Base-by-base conservation (phyloP, 1,140 invertebrate genomes). In the Drosophila bocqueti region DNA sequence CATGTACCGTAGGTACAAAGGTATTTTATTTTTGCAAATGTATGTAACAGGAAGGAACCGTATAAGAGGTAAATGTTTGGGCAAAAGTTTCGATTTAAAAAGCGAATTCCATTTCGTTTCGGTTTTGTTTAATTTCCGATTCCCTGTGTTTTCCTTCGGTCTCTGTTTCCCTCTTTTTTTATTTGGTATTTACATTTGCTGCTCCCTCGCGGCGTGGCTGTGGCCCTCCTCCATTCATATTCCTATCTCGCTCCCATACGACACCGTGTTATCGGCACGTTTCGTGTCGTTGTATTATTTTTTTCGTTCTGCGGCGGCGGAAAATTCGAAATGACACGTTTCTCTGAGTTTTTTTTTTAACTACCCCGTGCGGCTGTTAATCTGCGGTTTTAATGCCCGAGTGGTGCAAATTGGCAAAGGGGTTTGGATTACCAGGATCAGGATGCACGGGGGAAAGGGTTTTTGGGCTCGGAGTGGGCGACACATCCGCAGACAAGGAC, bases 91-190 rank as follows among this genome's bases (percentile, higher is more conserved):
- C n/a, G n/a, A n/a, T n/a, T n/a, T n/a, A n/a, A n/a, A n/a, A 89
- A 89, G 84, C 84, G 85, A 89, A 89, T 89, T 89, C 84, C 84
- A 89, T 89, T 89, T 89, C 84, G 84, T 84, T 89, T 90, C 81
- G 84, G 85, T 84, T 89, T 89, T 89, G 84, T 89, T 89, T 89
- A 89, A 89, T 89, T 89, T 89, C 85, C 84, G 84, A 89, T 89
- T 90, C 86, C 76, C 84, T 87, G 62, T 79, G 67, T 78, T 66
- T 76, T 76, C 57, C 46, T 52, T 71, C 43, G 55, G 31, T 74
- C 81, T 63, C 76, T 84, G 63, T 84, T 81, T 77, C 77, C 63
- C 72, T 79, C 40, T 69, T 59, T 77, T 60, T 47, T 38, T 59
- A 59, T 82, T 71, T 67, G 61, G 52, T 86, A 87, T 86, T 86